Evolutionary conservation across 2,888 invertebrate species (phyloP).

Genomic region (Hirtodrosophila cameraria): DNA sequence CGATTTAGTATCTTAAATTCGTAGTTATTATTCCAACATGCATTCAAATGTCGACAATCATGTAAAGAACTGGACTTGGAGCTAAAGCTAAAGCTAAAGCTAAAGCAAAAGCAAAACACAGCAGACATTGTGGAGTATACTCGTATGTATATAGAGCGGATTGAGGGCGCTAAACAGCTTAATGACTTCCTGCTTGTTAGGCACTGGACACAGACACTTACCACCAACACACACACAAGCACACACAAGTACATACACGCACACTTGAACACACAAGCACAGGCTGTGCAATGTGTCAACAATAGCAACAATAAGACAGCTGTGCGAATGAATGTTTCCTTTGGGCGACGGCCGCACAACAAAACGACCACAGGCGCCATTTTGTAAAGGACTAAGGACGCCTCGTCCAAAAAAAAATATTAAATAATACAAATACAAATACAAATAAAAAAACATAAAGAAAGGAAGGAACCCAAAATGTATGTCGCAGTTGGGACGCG

Average conservation of each 20-base stretch:
- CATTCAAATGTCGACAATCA: too few relatives aligned
- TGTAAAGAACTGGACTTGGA: too few relatives aligned
- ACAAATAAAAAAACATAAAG: slow-evolving; percentile 1
- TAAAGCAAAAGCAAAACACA: too few relatives aligned
- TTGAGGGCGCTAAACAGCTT: slow-evolving; percentile 74
- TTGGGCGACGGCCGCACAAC: slow-evolving; percentile 43
- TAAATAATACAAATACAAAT: slow-evolving; percentile 2
- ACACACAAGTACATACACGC: neutral
- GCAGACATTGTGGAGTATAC: slow-evolving; percentile 25
- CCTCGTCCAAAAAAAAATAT: slow-evolving; percentile 2
- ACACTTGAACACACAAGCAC: slow-evolving; percentile 4
- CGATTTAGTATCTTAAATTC: too few relatives aligned
- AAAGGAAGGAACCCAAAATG: slow-evolving; percentile 34
- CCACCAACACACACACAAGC: slow-evolving; percentile 4
- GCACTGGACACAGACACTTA: slow-evolving; percentile 42
- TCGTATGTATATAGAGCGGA: slow-evolving; percentile 25
- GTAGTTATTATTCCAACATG: too few relatives aligned
- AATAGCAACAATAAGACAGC: slow-evolving; percentile 51
- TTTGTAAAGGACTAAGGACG: slow-evolving; percentile 41
- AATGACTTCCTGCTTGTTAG: slow-evolving; percentile 75
- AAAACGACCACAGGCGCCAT: slow-evolving; percentile 69
- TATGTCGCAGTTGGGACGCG: slow-evolving; percentile 63
- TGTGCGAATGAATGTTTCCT: slow-evolving; percentile 71
- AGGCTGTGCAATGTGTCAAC: slow-evolving; percentile 36
- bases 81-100: too few relatives aligned